Evolutionary conservation across 1,140 invertebrate genomes (phyloP), one percentile per base, ranked within the genome.

Genomic region (Panulirus ornatus): DNA sequence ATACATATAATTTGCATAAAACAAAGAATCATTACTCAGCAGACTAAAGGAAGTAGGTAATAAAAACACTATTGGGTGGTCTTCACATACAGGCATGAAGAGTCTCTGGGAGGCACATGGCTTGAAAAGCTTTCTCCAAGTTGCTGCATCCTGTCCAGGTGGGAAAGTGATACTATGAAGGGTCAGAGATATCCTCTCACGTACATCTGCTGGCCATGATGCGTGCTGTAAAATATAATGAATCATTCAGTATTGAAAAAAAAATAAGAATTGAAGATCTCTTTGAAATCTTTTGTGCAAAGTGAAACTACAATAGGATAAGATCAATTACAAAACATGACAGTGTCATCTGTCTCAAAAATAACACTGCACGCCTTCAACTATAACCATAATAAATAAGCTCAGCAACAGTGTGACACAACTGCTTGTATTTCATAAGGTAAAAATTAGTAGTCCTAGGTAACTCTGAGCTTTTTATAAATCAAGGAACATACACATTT

Each of bases 61-160:
- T n/a, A n/a, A n/a, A n/a, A n/a, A n/a, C n/a, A n/a, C n/a, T n/a
- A n/a, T n/a, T n/a, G n/a, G n/a, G n/a, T 47, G 44, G 14, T n/a
- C 1, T n/a, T 1, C 14, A 82, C 87, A 22, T 82, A 88, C 87
- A 38, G 78, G 87, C 78, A 88, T 88, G 40, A 88, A 88, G 42
- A 88, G 76, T 51, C 16, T 71, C 66, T 88, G 87, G 42, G 87
- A 81, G 1, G 87, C 78, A 75, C 87, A 88, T 19, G 87, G 87
- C n/a, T 88, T 88, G 63, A 88, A 88, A 1, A 88, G 87, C 54
- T 81, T 88, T 27, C 87, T 88, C 87, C 87, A 88, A 0, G 78
- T 27, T 42, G 40, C 66, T 34, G 87, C 58, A 58, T 88, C 87
- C 36, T 88, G 78, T 30, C 87, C 87, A 9, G 87, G 58, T 27